Percentiles rank a stretch among this genome's conserved stretches.
These are phyloP conservation scores for Zoanthus solanderi DNA, from an alignment of 92 coral and sea anemone genomes.

Conservation along the genomic window DNA sequence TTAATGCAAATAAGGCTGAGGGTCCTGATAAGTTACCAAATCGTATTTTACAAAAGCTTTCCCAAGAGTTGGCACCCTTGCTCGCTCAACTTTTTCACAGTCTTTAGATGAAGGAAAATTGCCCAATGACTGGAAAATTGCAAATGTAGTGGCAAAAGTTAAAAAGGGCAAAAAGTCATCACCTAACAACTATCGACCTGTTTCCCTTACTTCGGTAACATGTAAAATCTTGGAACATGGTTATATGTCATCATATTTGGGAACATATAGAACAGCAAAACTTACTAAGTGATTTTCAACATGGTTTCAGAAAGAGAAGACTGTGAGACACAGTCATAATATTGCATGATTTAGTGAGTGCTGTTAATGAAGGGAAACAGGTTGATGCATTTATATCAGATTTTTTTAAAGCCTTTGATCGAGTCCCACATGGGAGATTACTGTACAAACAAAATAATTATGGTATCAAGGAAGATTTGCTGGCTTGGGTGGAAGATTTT, in stretches of 20 bases:
- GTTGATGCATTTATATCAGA: background rate
- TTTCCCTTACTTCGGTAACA: constrained; percentile 42
- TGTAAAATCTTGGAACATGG: constrained; percentile 44
- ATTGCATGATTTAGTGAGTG: background rate
- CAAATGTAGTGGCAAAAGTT: constrained; percentile 49
- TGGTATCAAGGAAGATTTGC: background rate
- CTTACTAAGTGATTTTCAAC: constrained; percentile 50
- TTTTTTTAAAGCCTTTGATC: too few relatives aligned
- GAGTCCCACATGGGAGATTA: too few relatives aligned
- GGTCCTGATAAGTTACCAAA: constrained; percentile 46
- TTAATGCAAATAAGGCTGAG: constrained; percentile 54
- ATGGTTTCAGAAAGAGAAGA: background rate
- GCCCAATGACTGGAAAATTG: constrained; percentile 19
- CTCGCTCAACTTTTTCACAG: constrained; percentile 52
- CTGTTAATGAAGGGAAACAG: too few relatives aligned
- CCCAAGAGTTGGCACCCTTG: background rate
- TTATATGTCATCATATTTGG: constrained; percentile 5
- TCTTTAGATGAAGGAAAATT: constrained; percentile 41
- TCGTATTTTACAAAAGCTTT: constrained; percentile 38
- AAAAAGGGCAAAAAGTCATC: constrained; percentile 42
- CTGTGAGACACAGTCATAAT: constrained; percentile 52
- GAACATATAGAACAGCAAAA: constrained; percentile 34
- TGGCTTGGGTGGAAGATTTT: too few relatives aligned
- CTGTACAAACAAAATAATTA: background rate
- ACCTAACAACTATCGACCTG: constrained; percentile 31